Conservation (phyloP, 1,140 invertebrate species). For the Apocrypta bakeri region DNA sequence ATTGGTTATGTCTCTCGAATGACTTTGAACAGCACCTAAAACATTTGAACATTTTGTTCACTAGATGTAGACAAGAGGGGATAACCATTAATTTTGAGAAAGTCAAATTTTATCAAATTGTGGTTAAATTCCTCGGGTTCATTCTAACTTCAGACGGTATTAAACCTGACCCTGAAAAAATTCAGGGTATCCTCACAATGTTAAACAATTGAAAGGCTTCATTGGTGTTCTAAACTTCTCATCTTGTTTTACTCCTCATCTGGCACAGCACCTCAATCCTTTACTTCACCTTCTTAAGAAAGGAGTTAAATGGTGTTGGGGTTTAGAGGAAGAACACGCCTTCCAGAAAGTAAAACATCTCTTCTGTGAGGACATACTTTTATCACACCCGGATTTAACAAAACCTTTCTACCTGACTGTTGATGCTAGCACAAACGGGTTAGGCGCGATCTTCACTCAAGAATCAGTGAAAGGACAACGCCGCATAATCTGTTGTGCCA, state of each 20-base stretch:
- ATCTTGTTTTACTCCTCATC: neutral
- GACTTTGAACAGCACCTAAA: neutral
- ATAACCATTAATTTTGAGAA: neutral
- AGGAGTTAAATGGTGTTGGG: neutral
- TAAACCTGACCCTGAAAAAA: neutral
- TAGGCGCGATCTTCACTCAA: too few species aligned
- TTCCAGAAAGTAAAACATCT: too few species aligned
- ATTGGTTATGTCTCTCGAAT: neutral
- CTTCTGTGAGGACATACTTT: too few species aligned
- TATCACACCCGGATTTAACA: too few species aligned
- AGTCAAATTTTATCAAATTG: neutral
- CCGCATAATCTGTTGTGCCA: too few species aligned
- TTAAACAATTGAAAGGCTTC: neutral
- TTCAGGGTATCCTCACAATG: neutral
- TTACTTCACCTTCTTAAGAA: neutral
- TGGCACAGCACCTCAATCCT: neutral
- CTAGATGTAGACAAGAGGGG: neutral
- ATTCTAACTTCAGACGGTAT: neutral
- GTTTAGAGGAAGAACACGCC: too few species aligned
- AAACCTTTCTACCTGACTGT: too few species aligned
- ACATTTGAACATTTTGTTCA: neutral
- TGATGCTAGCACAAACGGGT: too few species aligned
- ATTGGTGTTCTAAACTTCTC: neutral
- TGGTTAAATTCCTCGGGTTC: neutral
- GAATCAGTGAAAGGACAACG: too few species aligned